phyloP scores from a whole-genome alignment of 2,113 vertebrate genomes.

The western clawed frog (Xenopus tropicalis) region UCB_Xtro_10.0 CM004446.2:151485001-151485500 shows the following conservation, averaged over 20 bases:
- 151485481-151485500: too few species aligned
- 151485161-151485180: too few species aligned
- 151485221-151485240: background rate
- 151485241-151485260: background rate
- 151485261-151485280: background rate
- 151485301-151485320: background rate
- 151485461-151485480: too few species aligned
- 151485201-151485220: background rate
- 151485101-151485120: background rate
- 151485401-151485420: too few species aligned
- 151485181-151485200: background rate
- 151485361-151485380: too few species aligned
- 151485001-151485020: conserved; percentile 91
- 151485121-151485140: background rate
- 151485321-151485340: background rate
- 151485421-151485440: too few species aligned
- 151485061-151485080: background rate
- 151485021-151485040: background rate
- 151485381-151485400: too few species aligned
- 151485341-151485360: too few species aligned
- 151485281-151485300: background rate
- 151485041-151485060: too few species aligned
- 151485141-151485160: too few species aligned
- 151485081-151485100: background rate
- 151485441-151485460: too few species aligned